Evolutionary conservation across 2,797 vertebrate species (phyloP), one percentile per base, ranked within the genome.

Genomic region (Varecia variegata): DNA sequence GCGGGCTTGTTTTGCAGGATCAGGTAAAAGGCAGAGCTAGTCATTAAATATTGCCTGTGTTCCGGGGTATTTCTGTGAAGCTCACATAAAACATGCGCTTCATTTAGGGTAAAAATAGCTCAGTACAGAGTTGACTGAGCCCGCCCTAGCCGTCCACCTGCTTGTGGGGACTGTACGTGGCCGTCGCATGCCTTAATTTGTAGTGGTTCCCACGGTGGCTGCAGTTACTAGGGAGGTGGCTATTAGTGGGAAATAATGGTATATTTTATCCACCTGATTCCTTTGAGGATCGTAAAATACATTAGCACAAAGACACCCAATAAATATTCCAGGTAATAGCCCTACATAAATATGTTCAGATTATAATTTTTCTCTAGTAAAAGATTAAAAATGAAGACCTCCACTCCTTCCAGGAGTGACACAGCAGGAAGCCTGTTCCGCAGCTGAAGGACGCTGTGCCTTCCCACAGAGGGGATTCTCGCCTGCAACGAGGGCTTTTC

Each of bases 181-280:
- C 20, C 0, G 0, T 7, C 1, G 60, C 8, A 1, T 2, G 0
- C 38, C 20, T 14, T 62, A 15, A 30, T 60, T 18, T 32, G 56
- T 30, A 14, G 35, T n/a, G 17, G 15, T 84, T 45, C 32, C 45
- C 47, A 43, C 6, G 12, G 38, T 32, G 68, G n/a, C 40, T 17
- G 12, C 60, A n/a, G 7, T 43, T 17, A 9, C 68, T 18, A 15
- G 27, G 40, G 23, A 73, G 38, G 68, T 5, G 25, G 1, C 50
- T 43, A 1, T 52, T 76, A 18, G 0, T 6, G 50, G 45, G 20
- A 18, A 83, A 38, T 30, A 50, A 6, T 76, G 67, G 43, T 11
- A 1, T 40, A 23, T 65, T 74, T 90, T 91, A 30, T 32, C 35
- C 43, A 32, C 17, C 25, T 65, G 20, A 45, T 43, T 65, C 62